Evolutionary conservation across 2,113 vertebrate genomes (phyloP).

Genomic region (Amia ocellicauda): DNA sequence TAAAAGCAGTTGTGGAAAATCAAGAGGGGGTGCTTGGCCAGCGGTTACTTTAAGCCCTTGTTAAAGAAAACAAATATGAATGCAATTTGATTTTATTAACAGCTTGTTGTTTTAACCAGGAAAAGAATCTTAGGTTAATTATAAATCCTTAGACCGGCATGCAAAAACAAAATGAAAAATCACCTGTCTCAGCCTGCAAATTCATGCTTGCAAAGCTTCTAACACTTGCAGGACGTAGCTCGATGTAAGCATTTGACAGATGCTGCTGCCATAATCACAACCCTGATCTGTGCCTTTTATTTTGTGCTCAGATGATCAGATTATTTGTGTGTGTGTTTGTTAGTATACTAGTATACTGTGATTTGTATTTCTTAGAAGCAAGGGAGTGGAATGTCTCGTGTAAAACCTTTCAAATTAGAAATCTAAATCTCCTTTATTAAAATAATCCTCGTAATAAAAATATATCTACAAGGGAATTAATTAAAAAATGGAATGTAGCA

Average conservation of each 20-base stretch:
- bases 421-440: too few species aligned
- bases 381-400: too few species aligned
- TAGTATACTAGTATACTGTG: too few species aligned
- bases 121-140: background rate
- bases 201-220: background rate
- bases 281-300: too few species aligned
- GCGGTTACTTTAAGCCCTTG: background rate
- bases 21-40: background rate
- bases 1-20: background rate
- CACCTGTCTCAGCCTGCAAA: background rate
- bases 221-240: background rate
- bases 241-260: background rate
- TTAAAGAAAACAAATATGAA: background rate
- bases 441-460: too few species aligned
- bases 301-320: too few species aligned
- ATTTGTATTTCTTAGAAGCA: too few species aligned
- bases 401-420: too few species aligned
- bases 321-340: too few species aligned
- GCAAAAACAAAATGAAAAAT: background rate
- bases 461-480: too few species aligned
- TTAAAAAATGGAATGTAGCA: too few species aligned
- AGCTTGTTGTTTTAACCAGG: background rate
- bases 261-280: background rate
- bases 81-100: background rate
- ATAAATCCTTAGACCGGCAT: constrained; percentile 12